Percentiles rank a stretch among this genome's conserved stretches.
Evolutionary conservation across 2,888 invertebrate genomes (phyloP).

Genomic region (Sarcophaga rosellei): DNA sequence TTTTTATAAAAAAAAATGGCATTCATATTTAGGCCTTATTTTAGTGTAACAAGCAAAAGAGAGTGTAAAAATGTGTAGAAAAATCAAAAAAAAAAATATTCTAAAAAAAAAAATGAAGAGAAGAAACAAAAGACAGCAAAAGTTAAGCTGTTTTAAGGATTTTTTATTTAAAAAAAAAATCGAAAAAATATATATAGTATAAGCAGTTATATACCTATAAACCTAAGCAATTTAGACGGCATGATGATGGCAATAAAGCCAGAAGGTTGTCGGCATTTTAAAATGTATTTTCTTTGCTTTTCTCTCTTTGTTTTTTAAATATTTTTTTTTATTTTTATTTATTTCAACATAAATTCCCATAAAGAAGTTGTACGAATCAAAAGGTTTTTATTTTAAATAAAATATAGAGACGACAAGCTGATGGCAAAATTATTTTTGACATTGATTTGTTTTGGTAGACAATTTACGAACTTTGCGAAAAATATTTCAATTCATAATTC

Average conservation of each 20-base stretch:
- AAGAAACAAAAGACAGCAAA: slow-evolving; percentile 46
- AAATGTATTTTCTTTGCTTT: slow-evolving; percentile 28
- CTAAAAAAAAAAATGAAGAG: slow-evolving; percentile 22
- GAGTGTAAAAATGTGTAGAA: slow-evolving; percentile 23
- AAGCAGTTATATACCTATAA: slow-evolving; percentile 6
- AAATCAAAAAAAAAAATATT: slow-evolving; percentile 15
- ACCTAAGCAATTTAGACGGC: slow-evolving; percentile 53
- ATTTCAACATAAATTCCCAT: slow-evolving; percentile 49
- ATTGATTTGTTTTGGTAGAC: slow-evolving; percentile 61
- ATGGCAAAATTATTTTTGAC: slow-evolving; percentile 51
- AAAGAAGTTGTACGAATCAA: slow-evolving; percentile 11
- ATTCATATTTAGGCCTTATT: slow-evolving; percentile 66
- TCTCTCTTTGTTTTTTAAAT: background rate
- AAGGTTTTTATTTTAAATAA: slow-evolving; percentile 24
- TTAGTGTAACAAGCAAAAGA: slow-evolving; percentile 14
- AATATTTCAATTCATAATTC: too few species aligned
- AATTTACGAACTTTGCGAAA: background rate
- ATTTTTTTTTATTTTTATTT: slow-evolving; percentile 35
- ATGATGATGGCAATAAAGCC: slow-evolving; percentile 66
- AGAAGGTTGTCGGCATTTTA: slow-evolving; percentile 62
- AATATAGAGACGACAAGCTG: background rate
- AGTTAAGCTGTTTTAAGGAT: slow-evolving; percentile 31
- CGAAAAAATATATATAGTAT: background rate
- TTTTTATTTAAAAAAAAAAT: background rate
- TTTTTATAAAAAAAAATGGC: background rate